Base-by-base conservation (phyloP, 2,888 invertebrate species). In the Polydrusus cervinus region DNA sequence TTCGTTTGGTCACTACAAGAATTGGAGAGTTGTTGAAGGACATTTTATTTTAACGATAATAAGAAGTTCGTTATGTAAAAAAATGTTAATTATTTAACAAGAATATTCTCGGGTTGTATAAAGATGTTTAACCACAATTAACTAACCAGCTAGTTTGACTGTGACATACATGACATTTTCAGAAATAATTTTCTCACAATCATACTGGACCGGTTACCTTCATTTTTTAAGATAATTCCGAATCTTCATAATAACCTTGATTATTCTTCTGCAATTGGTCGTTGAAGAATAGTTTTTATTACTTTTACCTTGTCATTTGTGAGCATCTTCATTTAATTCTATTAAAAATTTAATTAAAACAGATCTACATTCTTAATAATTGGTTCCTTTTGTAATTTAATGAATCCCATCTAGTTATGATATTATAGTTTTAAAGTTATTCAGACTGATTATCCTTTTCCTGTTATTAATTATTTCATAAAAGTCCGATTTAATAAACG, bases 1-100 rank as follows among this genome's bases (percentile, higher is more conserved):
- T 75, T 68, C 71, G 67, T 49, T n/a, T 57, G 62, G 64, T 70
- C 70, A 47, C 60, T 43, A 75, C 67, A 71, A 71, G 67, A 71
- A 75, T 71, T 60, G 45, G 75, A 34, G 75, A 75, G 75, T 75
- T 75, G 34, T 75, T 51, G 71, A 25, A 64, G 18, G 20, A 55
- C 55, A 1, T 14, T n/a, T 25, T 25, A 25, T 25, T 5, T n/a
- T 25, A 25, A 25, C 25, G 25, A 1, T 25, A 25, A 25, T 25
- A 25, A 25, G n/a, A n/a, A n/a, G n/a, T n/a, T n/a, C n/a, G n/a
- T n/a, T n/a, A n/a, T n/a, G n/a, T n/a, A n/a, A n/a, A n/a, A n/a
- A n/a, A n/a, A n/a, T n/a, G n/a, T n/a, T n/a, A n/a, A n/a, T n/a
- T n/a, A n/a, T n/a, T n/a, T n/a, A n/a, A n/a, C n/a, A n/a, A n/a